These are phyloP conservation scores for Alfaro cultratus DNA, from an alignment of 2,797 vertebrate genomes.

Conservation along the genomic window DNA sequence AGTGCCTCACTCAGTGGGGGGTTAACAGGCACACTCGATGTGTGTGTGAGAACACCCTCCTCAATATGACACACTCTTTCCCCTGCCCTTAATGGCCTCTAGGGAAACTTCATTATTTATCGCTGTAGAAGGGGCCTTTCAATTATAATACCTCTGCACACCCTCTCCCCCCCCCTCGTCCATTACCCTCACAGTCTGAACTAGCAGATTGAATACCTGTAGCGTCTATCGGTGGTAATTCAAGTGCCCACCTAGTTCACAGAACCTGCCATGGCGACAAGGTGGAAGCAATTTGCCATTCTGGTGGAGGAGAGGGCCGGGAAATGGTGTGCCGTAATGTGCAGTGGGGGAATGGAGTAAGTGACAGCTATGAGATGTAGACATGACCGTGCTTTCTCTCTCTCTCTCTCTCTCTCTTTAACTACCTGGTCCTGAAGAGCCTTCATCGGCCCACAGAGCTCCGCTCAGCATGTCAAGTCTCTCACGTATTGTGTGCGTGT, in stretches of 20 bases:
- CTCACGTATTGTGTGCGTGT: slow-evolving; percentile 35
- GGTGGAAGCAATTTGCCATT: slow-evolving; percentile 52
- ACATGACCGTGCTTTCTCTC: slow-evolving; percentile 25
- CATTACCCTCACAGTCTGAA: slow-evolving; percentile 49
- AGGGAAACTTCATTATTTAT: slow-evolving; percentile 78
- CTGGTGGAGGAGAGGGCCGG: slow-evolving; percentile 9
- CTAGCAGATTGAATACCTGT: slow-evolving; percentile 64
- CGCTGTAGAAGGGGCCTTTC: slow-evolving; percentile 70
- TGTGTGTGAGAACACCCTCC: slow-evolving; percentile 51
- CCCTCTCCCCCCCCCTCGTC: slow-evolving; percentile 16
- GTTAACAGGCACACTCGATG: slow-evolving; percentile 59
- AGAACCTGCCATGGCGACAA: slow-evolving; percentile 29
- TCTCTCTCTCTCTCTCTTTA: slow-evolving; percentile 14
- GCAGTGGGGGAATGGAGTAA: slow-evolving; percentile 23
- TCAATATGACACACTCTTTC: slow-evolving; percentile 37
- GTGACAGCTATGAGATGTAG: slow-evolving; percentile 38
- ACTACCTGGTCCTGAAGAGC: slow-evolving; percentile 21
- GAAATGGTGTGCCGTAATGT: slow-evolving; percentile 25
- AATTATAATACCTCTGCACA: slow-evolving; percentile 67
- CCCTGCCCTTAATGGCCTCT: slow-evolving; percentile 58
- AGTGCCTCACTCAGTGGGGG: slow-evolving; percentile 46
- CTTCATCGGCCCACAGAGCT: slow-evolving; percentile 24
- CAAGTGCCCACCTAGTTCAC: slow-evolving; percentile 50
- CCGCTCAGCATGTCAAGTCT: slow-evolving; percentile 51
- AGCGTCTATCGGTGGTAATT: slow-evolving; percentile 54